Evolutionary conservation across 2,113 vertebrate species (phyloP), one percentile per base, ranked within the genome.

Genomic region (Sturnus vulgaris): DNA sequence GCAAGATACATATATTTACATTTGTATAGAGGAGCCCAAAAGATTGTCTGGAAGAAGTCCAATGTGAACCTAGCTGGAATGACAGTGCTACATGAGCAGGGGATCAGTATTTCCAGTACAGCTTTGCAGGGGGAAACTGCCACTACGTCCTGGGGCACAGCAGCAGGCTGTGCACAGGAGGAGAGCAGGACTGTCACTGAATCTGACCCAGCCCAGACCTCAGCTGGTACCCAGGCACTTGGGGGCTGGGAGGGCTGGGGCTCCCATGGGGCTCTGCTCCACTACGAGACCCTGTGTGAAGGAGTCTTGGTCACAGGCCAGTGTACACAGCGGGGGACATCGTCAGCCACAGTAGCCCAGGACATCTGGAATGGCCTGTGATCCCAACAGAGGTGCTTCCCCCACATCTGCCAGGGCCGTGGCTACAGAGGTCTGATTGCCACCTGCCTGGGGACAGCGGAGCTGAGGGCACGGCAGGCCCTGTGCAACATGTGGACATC

Each of bases 321-420:
- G 55, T 18, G 59, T 27, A 30, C 15, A 59, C 0, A 2, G 30
- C 13, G 28, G 25, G 31, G 35, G 46, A 20, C 75, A 20, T 0
- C 0, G 1, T 27, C 12, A 78, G 64, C 35, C 39, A 37, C 3
- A 5, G 18, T 20, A 81, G 71, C 50, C 40, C 6, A 6, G 55
- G 39, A 4, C 5, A 7, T 40, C 35, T 44, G 56, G 35, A 66
- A 69, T 44, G 0, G 1, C 22, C 31, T 23, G 4, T 6, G 28
- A 50, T 30, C 21, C 56, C 66, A 27, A 11, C 15, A 86, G 50
- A 64, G 47, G 17, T 12, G 0, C 50, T 64, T 56, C 28, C 37
- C 13, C 25, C 3, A 0, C 1, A 1, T 8, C 46, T 5, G 7
- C 8, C 64, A 40, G 40, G 39, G 39, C 61, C 0, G 0, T 14